Base-by-base conservation (phyloP, 2,797 vertebrate species). In the Valencia hispanica region DNA sequence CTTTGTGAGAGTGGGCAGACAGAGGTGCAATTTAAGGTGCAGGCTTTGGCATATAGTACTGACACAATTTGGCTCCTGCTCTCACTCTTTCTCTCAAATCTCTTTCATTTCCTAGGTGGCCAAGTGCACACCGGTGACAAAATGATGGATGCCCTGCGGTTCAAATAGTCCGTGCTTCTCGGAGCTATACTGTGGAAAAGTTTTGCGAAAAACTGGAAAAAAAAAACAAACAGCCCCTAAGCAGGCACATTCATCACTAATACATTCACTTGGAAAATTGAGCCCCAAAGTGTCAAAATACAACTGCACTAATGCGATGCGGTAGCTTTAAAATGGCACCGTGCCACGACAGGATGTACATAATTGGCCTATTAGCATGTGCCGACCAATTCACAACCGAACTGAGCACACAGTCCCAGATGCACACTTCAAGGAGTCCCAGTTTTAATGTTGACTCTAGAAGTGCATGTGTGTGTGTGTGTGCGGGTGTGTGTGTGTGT, bases 171-270 rank as follows among this genome's bases (percentile, higher is more conserved):
- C 94, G 91, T 93, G 94, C 95, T 94, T 95, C 92, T 91, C 90
- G 91, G 93, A 95, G 91, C 90, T 91, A 87, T 84, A 93, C 90
- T 45, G 87, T 89, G 93, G 93, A 93, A 96, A 96, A 94, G 92
- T 96, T 95, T 92, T 79, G 75, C 82, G 41, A 91, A 94, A 95
- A 80, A 92, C n/a, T 94, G 93, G 94, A 20, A 65, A 91, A 92
- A n/a, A 94, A 73, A 95, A 97, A 96, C 95, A 96, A 96, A 96
- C 96, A 96, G 93, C 92, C 95, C 92, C 95, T 96, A 96, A 95
- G 94, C 95, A 91, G 94, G 93, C 91, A 93, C 95, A 97, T 96
- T 96, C 95, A 96, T 96, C 96, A 96, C 94, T 95, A 96, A 96
- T 95, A 95, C 94, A 96, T 96, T 96, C 96, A 93, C 93, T 93